A percentile compares a stretch with the other conserved stretches of the same genome.
phyloP scores from a whole-genome alignment of 2,113 vertebrate species.

The Gadus macrocephalus region DNA sequence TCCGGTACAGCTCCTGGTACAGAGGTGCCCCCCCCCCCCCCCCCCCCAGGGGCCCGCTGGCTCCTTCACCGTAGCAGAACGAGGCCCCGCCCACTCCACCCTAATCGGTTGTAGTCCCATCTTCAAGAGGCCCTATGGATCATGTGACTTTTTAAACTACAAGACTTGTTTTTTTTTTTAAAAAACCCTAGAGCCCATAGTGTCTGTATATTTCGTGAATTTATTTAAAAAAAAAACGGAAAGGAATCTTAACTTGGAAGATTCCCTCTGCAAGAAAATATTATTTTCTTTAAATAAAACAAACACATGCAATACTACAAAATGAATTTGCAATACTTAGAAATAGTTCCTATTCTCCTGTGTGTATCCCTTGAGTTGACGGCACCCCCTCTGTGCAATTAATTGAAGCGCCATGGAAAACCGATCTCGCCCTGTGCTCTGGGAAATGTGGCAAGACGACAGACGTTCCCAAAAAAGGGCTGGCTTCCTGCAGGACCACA shows the following conservation, averaged over 20 bases:
- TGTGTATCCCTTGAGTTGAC: no score
- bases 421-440: slow-evolving; percentile 27
- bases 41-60: no score
- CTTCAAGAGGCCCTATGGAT: no score
- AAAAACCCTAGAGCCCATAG: slow-evolving; percentile 14
- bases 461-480: background rate
- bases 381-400: slow-evolving; percentile 8
- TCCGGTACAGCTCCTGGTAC: no score
- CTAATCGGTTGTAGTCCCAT: no score
- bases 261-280: background rate
- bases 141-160: no score
- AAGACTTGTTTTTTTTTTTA: slow-evolving; percentile 18
- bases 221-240: slow-evolving; percentile 44
- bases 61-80: no score
- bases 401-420: slow-evolving; percentile 38
- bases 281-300: slow-evolving; percentile 27
- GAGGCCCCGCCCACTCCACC: no score
- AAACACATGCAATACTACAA: slow-evolving; percentile 54
- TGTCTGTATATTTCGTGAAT: slow-evolving; percentile 70
- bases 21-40: no score
- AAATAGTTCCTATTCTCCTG: no score
- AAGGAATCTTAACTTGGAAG: background rate
- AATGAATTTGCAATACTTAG: slow-evolving; percentile 21
- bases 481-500: slow-evolving; percentile 2
- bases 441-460: background rate